Conservation (phyloP, 2,888 invertebrate species). For the Eupithecia pulchellata region DNA sequence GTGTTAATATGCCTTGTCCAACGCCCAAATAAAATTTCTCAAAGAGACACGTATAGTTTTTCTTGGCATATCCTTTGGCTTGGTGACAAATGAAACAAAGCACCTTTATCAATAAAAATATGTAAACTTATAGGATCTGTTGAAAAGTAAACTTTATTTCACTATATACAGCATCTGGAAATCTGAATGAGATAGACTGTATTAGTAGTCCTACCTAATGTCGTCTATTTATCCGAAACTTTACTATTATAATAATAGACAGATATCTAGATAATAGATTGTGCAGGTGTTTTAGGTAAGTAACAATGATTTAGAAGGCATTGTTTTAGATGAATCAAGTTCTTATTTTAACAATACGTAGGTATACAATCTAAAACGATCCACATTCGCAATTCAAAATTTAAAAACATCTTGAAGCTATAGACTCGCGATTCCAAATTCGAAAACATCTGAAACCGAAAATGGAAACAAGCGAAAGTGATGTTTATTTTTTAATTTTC, state of each 20-base stretch:
- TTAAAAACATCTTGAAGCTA: neutral
- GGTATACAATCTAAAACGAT: neutral
- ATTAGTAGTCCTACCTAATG: neutral
- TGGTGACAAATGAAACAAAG: neutral
- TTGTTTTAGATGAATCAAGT: slow-evolving; percentile 1
- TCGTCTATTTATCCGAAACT: neutral
- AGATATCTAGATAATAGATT: neutral
- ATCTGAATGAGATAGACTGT: neutral
- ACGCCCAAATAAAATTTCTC: neutral
- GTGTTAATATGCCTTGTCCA: neutral
- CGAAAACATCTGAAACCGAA: slow-evolving; percentile 23
- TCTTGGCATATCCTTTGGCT: neutral
- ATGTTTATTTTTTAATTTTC: slow-evolving; percentile 48
- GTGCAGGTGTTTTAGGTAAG: neutral
- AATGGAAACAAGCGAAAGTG: slow-evolving; percentile 40
- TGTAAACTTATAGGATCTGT: neutral
- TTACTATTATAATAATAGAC: neutral
- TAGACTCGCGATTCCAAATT: slow-evolving; percentile 18
- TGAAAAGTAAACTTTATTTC: neutral
- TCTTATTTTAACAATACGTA: neutral
- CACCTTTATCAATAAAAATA: neutral
- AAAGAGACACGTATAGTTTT: neutral
- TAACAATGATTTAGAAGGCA: neutral
- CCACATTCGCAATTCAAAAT: neutral
- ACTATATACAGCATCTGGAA: neutral